Conservation (phyloP, 2,888 invertebrate species). For the Labia minor region DNA sequence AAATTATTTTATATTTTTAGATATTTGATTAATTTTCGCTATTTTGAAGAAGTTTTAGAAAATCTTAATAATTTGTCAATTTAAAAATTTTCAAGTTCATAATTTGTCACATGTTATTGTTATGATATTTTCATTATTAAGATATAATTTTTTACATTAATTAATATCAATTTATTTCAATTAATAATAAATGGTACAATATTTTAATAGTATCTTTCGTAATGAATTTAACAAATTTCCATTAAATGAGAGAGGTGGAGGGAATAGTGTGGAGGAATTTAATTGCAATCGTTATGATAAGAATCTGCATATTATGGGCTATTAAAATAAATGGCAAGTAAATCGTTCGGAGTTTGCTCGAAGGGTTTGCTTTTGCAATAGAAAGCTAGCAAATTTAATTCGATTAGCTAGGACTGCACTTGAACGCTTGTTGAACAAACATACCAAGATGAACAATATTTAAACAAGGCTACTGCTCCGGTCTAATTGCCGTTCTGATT, state of each 20-base stretch:
- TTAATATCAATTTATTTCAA: too few species aligned
- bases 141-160: too few species aligned
- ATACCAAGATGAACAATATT: conserved; percentile 7
- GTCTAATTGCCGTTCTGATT: background rate
- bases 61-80: too few species aligned
- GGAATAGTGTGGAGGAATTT: background rate
- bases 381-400: conserved; percentile 7
- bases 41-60: too few species aligned
- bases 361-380: conserved; percentile 9
- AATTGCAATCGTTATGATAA: background rate
- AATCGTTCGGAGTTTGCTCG: conserved; percentile 13
- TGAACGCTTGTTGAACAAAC: background rate
- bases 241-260: background rate
- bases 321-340: conserved; percentile 8
- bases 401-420: background rate
- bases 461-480: background rate
- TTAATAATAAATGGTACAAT: too few species aligned
- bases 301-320: background rate
- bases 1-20: too few species aligned
- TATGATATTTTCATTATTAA: too few species aligned
- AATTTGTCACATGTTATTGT: too few species aligned
- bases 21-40: too few species aligned
- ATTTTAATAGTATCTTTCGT: too few species aligned
- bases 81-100: too few species aligned
- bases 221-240: background rate